These are phyloP conservation scores for Scolopax rusticola DNA, from an alignment of 2,797 vertebrate genomes.

Conservation along the genomic window DNA sequence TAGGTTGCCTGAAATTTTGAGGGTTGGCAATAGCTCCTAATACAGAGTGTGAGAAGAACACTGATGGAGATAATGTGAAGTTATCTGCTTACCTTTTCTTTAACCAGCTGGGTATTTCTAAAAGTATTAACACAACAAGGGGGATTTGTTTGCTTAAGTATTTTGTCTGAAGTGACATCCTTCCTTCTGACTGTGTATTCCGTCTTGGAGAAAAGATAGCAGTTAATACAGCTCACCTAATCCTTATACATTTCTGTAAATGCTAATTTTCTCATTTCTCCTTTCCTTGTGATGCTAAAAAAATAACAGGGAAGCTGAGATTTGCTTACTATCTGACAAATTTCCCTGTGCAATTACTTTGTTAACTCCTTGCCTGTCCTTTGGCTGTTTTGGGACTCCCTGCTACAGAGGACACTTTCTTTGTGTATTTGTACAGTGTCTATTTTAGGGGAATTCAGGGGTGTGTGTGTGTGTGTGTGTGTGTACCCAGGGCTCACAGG, in stretches of 20 bases:
- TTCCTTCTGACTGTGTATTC: neutral
- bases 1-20: neutral
- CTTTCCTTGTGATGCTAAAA: neutral
- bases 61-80: neutral
- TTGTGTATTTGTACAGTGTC: neutral
- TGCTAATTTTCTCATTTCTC: neutral
- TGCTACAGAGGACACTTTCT: neutral
- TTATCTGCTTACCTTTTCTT: neutral
- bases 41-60: neutral
- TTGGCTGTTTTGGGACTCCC: neutral
- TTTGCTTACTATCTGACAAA: neutral
- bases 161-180: neutral
- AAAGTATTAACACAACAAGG: neutral
- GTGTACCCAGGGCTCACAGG: neutral
- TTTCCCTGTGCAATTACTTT: neutral
- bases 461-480: neutral
- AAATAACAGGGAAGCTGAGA: neutral
- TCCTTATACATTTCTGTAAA: neutral
- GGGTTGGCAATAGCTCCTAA: neutral
- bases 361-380: neutral
- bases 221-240: neutral
- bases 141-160: neutral
- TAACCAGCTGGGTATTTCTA: neutral
- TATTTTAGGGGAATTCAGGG: accelerated
- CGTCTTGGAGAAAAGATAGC: neutral